phyloP scores from a whole-genome alignment of 2,888 invertebrate species.

The Cactoblastis cactorum region DNA sequence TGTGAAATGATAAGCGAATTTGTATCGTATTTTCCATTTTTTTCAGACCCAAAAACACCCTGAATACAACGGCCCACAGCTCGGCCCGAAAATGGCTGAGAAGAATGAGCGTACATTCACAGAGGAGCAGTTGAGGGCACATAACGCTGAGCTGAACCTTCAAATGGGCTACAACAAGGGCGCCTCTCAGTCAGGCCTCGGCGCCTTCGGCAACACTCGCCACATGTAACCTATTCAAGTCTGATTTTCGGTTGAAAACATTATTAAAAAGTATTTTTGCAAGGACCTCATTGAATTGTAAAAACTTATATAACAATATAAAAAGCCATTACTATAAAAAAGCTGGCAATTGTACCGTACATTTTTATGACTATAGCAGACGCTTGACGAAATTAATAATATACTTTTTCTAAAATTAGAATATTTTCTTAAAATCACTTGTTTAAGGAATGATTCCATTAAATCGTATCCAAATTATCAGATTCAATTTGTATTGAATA shows the following conservation, averaged over 20 bases:
- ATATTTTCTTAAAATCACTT: no score
- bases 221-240: constrained; percentile 85
- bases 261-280: no score
- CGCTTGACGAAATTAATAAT: no score
- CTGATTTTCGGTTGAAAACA: constrained; percentile 35
- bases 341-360: no score
- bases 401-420: no score
- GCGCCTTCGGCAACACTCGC: constrained; percentile 94
- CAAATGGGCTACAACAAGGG: constrained; percentile 98
- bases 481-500: no score
- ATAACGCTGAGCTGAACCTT: constrained; percentile 92
- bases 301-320: no score
- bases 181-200: constrained; percentile 94
- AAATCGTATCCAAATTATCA: no score
- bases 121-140: constrained; percentile 94
- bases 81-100: constrained; percentile 98
- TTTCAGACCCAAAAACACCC: constrained; percentile 94
- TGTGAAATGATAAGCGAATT: no score
- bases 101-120: constrained; percentile 95
- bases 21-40: constrained; percentile 16
- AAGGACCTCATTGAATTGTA: constrained; percentile 3
- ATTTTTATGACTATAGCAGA: no score
- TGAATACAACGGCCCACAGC: constrained; percentile 92
- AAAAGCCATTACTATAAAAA: no score
- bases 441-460: no score